Evolutionary conservation across 2,113 vertebrate species (phyloP).

Genomic region (Puma concolor): DNA sequence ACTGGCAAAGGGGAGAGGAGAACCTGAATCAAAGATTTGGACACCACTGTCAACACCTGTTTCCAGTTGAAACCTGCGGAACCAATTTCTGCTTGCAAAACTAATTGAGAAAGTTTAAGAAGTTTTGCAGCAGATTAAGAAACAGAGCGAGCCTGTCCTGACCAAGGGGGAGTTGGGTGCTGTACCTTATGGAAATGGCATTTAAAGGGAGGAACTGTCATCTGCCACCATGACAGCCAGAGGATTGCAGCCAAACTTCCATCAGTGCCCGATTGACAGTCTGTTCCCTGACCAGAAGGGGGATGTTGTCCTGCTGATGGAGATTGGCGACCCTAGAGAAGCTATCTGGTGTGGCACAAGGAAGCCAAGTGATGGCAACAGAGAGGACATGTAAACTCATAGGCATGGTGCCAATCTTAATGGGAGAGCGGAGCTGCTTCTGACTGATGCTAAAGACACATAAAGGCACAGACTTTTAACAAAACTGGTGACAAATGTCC

Average conservation of each 20-base stretch:
- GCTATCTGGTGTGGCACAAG: neutral
- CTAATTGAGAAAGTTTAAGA: slow-evolving; percentile 58
- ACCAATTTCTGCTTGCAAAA: slow-evolving; percentile 66
- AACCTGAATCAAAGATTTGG: neutral
- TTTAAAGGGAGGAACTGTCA: slow-evolving; percentile 27
- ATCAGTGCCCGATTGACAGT: neutral
- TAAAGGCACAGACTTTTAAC: neutral
- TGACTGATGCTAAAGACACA: neutral
- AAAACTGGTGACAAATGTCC: slow-evolving; percentile 41
- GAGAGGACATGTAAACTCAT: neutral
- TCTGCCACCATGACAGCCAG: slow-evolving; percentile 5
- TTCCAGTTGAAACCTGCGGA: slow-evolving; percentile 55
- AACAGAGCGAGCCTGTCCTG: neutral
- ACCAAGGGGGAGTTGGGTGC: neutral
- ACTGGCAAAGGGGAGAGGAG: slow-evolving; percentile 6
- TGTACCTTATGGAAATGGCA: neutral
- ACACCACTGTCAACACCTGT: slow-evolving; percentile 43
- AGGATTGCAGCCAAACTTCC: slow-evolving; percentile 39
- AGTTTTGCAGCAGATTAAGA: slow-evolving; percentile 38
- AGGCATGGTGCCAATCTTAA: neutral
- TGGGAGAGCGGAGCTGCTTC: neutral
- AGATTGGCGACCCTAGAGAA: neutral
- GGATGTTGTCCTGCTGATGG: slow-evolving; percentile 13
- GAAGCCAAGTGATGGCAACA: neutral
- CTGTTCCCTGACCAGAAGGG: neutral